Base-by-base conservation (phyloP, 2,888 invertebrate species). In the Antitype chi region DNA sequence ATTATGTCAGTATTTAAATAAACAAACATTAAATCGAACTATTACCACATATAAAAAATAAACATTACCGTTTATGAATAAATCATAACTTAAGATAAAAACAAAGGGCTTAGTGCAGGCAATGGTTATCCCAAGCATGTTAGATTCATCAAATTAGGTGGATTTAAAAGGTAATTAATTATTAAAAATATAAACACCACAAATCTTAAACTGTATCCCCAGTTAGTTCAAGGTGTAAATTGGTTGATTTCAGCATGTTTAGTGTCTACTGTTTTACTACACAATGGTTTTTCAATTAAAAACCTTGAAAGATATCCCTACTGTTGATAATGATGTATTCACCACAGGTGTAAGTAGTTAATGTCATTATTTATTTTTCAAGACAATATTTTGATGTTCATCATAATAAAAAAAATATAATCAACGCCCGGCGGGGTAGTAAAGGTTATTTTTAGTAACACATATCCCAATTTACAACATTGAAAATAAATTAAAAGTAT, bases 91-190 rank as follows among this genome's bases (percentile, higher is more conserved):
- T 47, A 78, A 78, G n/a, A 74, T 82, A 68, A 76, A 76, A 68
- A 82, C 55, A 76, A 68, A 82, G 82, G 68, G 69, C 82, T 80
- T 57, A 76, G 68, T 82, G 63, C 67, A 79, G 76, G 77, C 79
- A 79, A 43, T 82, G 57, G 82, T 79, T 79, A 79, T 68, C 68
- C 77, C 82, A 79, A 79, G 79, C 79, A 68, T 52, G 82, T 79
- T 79, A 79, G 53, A 69, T 76, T 68, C 1, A 53, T 64, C 25
- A 57, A 63, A 68, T 63, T 38, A 82, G 32, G 47, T 76, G 76
- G 76, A 25, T 68, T 69, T 25, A 38, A 68, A 59, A 59, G 23
- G 43, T 43, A 74, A 25, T 78, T n/a, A 15, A 64, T 53, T n/a
- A 28, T 28, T 66, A 13, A 20, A 81, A 82, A 82, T 52, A 15